These are phyloP conservation scores for Cenopis cana DNA, from an alignment of 2,888 invertebrate species.

Conservation along the genomic window DNA sequence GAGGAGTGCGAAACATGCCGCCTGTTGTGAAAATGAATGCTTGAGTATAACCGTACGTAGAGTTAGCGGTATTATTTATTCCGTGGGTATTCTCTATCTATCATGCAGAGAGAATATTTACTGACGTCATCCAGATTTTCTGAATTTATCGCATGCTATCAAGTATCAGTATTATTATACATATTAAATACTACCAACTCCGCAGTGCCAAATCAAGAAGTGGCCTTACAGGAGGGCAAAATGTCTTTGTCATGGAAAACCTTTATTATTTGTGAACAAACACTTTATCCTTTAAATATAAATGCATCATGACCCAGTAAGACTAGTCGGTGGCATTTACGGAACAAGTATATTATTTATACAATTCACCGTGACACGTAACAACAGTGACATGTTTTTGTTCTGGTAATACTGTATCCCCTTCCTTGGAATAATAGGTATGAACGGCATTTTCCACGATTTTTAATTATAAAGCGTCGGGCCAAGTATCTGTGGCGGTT, in stretches of 20 bases:
- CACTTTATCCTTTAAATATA: constrained; percentile 27
- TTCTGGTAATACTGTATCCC: constrained; percentile 7
- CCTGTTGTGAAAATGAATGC: too few relatives aligned
- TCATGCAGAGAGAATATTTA: too few relatives aligned
- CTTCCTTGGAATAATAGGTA: constrained; percentile 9
- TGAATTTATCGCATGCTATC: too few relatives aligned
- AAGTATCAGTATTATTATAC: too few relatives aligned
- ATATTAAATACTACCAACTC: too few relatives aligned
- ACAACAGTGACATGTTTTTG: constrained; percentile 15
- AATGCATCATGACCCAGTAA: constrained; percentile 22
- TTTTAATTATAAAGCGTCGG: not conserved
- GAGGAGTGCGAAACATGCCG: too few relatives aligned
- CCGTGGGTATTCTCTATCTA: too few relatives aligned
- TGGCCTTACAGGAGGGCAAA: constrained; percentile 15
- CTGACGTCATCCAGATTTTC: too few relatives aligned
- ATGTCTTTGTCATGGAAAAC: constrained; percentile 26
- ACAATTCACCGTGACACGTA: constrained; percentile 26
- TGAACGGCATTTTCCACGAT: not conserved
- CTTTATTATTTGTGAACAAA: constrained; percentile 28
- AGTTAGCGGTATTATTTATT: too few relatives aligned
- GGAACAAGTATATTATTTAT: constrained; percentile 11
- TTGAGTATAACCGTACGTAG: too few relatives aligned
- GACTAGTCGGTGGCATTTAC: constrained; percentile 14
- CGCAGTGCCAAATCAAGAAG: too few relatives aligned
- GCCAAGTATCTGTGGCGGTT: not conserved